Evolutionary conservation across 2,797 vertebrate species (phyloP).

Genomic region (Bufotes viridis): DNA sequence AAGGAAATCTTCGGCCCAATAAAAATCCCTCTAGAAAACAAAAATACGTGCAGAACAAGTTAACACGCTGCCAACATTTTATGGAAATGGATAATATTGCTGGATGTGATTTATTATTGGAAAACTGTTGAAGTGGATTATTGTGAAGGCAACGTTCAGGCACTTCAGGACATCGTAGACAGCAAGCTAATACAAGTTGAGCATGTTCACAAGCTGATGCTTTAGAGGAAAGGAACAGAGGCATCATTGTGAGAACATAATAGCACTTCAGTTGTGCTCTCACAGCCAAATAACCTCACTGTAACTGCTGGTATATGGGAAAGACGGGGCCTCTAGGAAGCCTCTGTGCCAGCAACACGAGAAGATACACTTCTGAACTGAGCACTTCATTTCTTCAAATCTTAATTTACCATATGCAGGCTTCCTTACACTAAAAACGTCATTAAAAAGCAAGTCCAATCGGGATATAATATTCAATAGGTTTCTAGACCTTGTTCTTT

Average conservation of each 20-base stretch:
- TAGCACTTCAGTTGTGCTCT: slow-evolving; percentile 49
- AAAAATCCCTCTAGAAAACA: slow-evolving; percentile 80
- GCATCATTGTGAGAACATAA: slow-evolving; percentile 54
- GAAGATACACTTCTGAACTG: background rate
- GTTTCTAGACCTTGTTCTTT: background rate
- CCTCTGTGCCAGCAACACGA: background rate
- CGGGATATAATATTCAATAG: background rate
- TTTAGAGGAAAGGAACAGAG: slow-evolving; percentile 48
- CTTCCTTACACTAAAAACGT: background rate
- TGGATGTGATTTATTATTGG: slow-evolving; percentile 34
- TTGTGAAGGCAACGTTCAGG: slow-evolving; percentile 26
- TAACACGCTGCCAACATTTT: background rate
- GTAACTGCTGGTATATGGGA: slow-evolving; percentile 13
- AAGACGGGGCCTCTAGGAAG: slow-evolving; percentile 11
- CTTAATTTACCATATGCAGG: background rate
- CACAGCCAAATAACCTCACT: slow-evolving; percentile 40
- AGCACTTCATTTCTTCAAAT: background rate
- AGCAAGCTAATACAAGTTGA: slow-evolving; percentile 39
- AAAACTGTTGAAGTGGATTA: background rate
- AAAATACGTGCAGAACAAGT: slow-evolving; percentile 21
- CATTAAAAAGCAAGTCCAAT: background rate
- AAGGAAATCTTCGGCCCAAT: slow-evolving; percentile 83
- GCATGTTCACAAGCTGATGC: slow-evolving; percentile 27
- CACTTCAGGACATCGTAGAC: slow-evolving; percentile 42
- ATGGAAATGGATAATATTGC: background rate